A percentile compares a stretch with the other conserved stretches of the same genome.
Evolutionary conservation across 2,797 vertebrate genomes (phyloP).

Genomic region (Neoniphon sammara): DNA sequence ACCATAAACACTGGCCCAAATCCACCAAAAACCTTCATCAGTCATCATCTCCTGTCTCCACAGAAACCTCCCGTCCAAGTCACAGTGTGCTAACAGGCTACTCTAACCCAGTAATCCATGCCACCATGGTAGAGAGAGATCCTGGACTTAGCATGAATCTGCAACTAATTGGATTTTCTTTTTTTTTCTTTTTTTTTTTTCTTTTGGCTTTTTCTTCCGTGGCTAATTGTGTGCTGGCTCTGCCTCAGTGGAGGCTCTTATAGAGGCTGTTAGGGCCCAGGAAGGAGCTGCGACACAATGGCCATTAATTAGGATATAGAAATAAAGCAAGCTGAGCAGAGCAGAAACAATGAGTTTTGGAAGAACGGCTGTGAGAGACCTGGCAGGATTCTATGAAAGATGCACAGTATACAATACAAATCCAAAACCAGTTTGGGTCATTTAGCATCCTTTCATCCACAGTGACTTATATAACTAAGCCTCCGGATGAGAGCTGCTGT

Average conservation of each 20-base stretch:
- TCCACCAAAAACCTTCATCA: slow-evolving; percentile 52
- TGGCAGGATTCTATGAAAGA: slow-evolving; percentile 38
- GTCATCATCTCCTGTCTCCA: slow-evolving; percentile 62
- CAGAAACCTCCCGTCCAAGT: slow-evolving; percentile 60
- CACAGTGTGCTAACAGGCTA: slow-evolving; percentile 47
- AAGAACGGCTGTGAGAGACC: slow-evolving; percentile 34
- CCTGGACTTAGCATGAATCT: slow-evolving; percentile 66
- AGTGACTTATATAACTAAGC: slow-evolving; percentile 19
- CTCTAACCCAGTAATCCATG: slow-evolving; percentile 68
- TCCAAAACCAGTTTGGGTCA: slow-evolving; percentile 29
- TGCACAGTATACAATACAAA: slow-evolving; percentile 27
- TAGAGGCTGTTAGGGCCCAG: slow-evolving; percentile 54
- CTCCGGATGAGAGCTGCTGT: neutral
- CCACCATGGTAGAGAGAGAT: slow-evolving; percentile 57
- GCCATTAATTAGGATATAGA: slow-evolving; percentile 71
- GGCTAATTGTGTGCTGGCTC: slow-evolving; percentile 58
- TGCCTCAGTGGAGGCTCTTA: slow-evolving; percentile 57
- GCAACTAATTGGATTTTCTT: slow-evolving; percentile 73
- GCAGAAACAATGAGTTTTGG: slow-evolving; percentile 42
- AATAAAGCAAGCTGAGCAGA: slow-evolving; percentile 54
- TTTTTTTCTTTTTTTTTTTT: slow-evolving; percentile 28
- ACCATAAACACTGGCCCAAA: slow-evolving; percentile 62
- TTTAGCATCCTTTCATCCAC: slow-evolving; percentile 35
- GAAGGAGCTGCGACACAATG: slow-evolving; percentile 57
- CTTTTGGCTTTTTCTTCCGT: slow-evolving; percentile 56